Evolutionary conservation across 1,140 invertebrate genomes (phyloP).

Genomic region (Coboldia fuscipes): DNA sequence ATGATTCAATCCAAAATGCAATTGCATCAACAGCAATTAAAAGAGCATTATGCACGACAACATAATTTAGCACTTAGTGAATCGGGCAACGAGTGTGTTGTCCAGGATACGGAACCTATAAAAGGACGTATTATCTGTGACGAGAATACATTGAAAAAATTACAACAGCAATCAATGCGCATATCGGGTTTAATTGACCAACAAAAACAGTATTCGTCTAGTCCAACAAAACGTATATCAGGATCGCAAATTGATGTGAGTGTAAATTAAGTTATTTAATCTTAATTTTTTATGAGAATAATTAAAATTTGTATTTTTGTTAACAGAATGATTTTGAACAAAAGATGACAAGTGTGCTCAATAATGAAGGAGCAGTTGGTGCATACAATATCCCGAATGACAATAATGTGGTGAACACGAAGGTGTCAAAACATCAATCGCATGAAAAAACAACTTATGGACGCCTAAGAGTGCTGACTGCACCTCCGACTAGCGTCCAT

Average conservation of each 20-base stretch:
- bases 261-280: not conserved
- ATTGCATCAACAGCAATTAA: not conserved
- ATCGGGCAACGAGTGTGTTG: no score
- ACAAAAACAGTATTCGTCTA: not conserved
- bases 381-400: not conserved
- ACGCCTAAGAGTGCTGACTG: constrained; percentile 32
- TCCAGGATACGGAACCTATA: no score
- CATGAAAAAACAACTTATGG: constrained; percentile 27
- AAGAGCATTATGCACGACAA: not conserved
- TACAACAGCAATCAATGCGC: not conserved
- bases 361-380: not conserved
- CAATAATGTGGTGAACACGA: no score
- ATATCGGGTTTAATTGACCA: not conserved
- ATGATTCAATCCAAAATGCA: no score
- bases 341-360: no score
- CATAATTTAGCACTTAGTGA: no score
- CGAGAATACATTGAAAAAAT: no score
- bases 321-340: no score
- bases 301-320: no score
- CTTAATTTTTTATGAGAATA: no score
- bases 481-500: constrained; percentile 31
- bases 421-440: not conserved
- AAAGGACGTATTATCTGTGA: no score
- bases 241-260: constrained; percentile 4
- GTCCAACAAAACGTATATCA: constrained; percentile 1